Percentiles rank a stretch among this genome's conserved stretches.
phyloP scores from a whole-genome alignment of 2,113 vertebrate genomes.

The Oncorhynchus masou region DNA sequence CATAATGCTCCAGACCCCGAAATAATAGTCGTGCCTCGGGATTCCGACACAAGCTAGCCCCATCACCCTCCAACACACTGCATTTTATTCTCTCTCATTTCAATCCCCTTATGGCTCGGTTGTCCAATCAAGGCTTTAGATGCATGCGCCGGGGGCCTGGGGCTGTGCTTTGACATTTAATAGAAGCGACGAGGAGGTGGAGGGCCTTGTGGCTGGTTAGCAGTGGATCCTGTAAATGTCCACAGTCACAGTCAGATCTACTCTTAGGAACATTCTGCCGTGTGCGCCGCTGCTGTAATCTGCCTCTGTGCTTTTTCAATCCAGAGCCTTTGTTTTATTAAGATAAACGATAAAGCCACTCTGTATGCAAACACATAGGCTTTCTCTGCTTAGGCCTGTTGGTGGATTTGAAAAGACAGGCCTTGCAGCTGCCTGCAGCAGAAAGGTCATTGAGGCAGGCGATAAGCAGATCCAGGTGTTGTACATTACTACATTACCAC shows the following conservation, averaged over 20 bases:
- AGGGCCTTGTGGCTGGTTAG: conserved; percentile 63
- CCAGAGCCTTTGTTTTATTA: conserved; percentile 64
- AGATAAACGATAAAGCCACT: conserved; percentile 65
- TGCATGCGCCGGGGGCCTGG: conserved; percentile 36
- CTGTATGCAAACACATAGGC: conserved; percentile 43
- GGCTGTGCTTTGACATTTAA: conserved; percentile 71
- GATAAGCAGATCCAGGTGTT: conserved; percentile 57
- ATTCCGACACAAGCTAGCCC: conserved; percentile 39
- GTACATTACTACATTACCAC: conserved; percentile 51
- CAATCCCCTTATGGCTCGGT: conserved; percentile 52
- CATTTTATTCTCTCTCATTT: conserved; percentile 61
- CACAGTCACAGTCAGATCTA: conserved; percentile 20
- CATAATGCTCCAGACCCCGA: conserved; percentile 47
- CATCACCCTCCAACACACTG: conserved; percentile 36
- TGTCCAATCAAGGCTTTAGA: conserved; percentile 60
- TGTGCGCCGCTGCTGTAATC: conserved; percentile 31
- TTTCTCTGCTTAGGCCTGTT: conserved; percentile 43
- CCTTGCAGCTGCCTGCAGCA: conserved; percentile 52
- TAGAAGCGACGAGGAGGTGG: conserved; percentile 51
- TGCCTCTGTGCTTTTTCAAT: conserved; percentile 42
- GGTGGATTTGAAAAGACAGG: conserved; percentile 54
- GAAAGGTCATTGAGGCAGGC: conserved; percentile 61
- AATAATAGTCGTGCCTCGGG: conserved; percentile 58
- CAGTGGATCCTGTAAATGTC: conserved; percentile 62
- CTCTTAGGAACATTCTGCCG: neutral